Conservation (phyloP, 2,797 vertebrate genomes). For the Champsocephalus gunnari region DNA sequence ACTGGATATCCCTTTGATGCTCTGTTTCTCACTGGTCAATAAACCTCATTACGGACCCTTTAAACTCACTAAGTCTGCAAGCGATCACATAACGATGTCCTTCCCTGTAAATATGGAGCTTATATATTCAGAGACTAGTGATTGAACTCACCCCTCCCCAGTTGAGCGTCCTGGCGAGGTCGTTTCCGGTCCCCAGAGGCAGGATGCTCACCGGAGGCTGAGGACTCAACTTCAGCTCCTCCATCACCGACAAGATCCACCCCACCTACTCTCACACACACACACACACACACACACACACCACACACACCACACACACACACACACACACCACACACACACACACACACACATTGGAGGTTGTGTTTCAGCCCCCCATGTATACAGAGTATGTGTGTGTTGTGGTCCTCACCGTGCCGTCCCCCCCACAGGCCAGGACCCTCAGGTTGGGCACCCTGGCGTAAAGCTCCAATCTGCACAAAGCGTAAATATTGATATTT, state of each 20-base stretch:
- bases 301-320: no score
- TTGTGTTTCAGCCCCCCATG: no score
- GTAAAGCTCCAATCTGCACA: constrained; percentile 91
- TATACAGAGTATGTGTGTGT: background rate
- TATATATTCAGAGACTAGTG: no score
- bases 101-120: no score
- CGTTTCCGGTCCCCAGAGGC: constrained; percentile 95
- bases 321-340: constrained; percentile 26
- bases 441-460: constrained; percentile 95
- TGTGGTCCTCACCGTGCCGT: constrained; percentile 90
- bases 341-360: background rate
- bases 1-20: no score
- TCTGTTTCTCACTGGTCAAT: no score
- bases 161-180: constrained; percentile 95
- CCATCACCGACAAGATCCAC: constrained; percentile 95
- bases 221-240: constrained; percentile 91
- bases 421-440: constrained; percentile 93
- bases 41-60: no score
- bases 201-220: constrained; percentile 93
- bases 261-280: constrained; percentile 86
- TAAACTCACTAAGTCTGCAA: no score
- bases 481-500: no score
- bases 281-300: no score
- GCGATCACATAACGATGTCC: no score
- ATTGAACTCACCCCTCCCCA: constrained; percentile 93